phyloP scores from a whole-genome alignment of 1,140 invertebrate genomes.

The Nomia melanderi region DNA sequence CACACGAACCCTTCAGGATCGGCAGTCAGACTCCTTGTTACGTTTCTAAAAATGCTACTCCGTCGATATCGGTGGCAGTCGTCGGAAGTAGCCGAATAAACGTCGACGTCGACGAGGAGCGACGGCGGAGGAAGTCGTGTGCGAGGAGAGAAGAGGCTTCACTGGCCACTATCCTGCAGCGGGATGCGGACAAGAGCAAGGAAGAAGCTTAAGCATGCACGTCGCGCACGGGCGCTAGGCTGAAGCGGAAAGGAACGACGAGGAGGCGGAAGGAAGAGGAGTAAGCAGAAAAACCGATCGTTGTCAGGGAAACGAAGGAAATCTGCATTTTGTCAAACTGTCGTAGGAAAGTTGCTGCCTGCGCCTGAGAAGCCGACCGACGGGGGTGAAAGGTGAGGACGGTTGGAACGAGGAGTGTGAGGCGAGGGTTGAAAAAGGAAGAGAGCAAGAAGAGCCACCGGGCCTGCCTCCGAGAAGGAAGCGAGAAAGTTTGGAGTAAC shows the following conservation, averaged over 20 bases:
- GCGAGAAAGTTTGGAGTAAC: constrained; percentile 60
- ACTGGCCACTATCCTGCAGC: not conserved
- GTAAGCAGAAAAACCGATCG: constrained; percentile 61
- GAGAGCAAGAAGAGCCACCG: constrained; percentile 17
- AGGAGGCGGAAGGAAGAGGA: not conserved
- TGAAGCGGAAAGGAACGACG: not conserved
- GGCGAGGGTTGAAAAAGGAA: constrained; percentile 36
- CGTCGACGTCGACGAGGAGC: not conserved
- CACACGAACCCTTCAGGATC: no score
- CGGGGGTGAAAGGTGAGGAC: constrained; percentile 54
- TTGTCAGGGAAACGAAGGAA: constrained; percentile 66
- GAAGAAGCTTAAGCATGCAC: constrained; percentile 12
- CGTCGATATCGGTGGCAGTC: not conserved
- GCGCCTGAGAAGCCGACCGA: constrained; percentile 29
- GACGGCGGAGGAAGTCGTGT: not conserved
- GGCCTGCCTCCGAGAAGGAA: constrained; percentile 38
- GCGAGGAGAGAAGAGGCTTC: not conserved
- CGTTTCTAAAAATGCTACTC: not conserved
- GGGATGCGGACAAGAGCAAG: constrained; percentile 16
- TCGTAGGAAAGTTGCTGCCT: constrained; percentile 57
- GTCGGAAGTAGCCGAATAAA: not conserved
- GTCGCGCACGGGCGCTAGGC: not conserved
- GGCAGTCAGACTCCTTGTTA: not conserved
- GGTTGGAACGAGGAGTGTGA: not conserved
- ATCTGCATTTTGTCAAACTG: constrained; percentile 69